Evolutionary conservation across 2,113 vertebrate genomes (phyloP), one percentile per base, ranked within the genome.

Genomic region (Salvelinus sp.): DNA sequence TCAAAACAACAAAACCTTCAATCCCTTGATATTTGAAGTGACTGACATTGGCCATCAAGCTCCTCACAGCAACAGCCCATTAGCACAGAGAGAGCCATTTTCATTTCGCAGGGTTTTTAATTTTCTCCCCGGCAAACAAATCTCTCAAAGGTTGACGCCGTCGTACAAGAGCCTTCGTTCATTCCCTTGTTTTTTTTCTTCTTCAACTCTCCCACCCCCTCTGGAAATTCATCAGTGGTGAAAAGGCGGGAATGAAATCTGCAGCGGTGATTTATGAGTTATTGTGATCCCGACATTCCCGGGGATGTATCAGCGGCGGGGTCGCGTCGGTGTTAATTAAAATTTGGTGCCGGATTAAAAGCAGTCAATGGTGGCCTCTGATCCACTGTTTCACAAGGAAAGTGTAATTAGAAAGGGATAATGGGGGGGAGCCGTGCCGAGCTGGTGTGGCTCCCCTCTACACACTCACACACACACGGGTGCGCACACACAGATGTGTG

Each of bases 311-410:
- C 82, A 28, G 85, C 14, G 69, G 28, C 28, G 80, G 84, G 90
- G 90, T 91, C 87, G 87, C 83, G 85, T 86, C 83, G 75, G 90
- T 92, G 92, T 93, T 92, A 92, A 92, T 93, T 91, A 92, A 91
- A 91, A 91, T 90, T 88, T 90, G 83, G 89, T 87, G 84, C 84
- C 69, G 83, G 92, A 93, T 92, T 92, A 92, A 92, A 90, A 90
- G 90, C 85, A 88, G 90, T 91, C 90, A 91, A 89, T 89, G 85
- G 84, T 79, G 85, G 86, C 87, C 90, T 85, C 84, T 91, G 90
- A 91, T 91, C 88, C 85, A 85, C 72, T 77, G 87, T 88, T 91
- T 90, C 86, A 88, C 80, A 87, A 76, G 86, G 87, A 91, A 91
- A 88, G 88, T 89, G 87, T 91, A 91, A 91, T 93, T 90, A 91